Percentiles rank a stretch among this genome's conserved stretches.
Evolutionary conservation across 2,888 invertebrate genomes (phyloP).

Genomic region (Drosophila ustulata): DNA sequence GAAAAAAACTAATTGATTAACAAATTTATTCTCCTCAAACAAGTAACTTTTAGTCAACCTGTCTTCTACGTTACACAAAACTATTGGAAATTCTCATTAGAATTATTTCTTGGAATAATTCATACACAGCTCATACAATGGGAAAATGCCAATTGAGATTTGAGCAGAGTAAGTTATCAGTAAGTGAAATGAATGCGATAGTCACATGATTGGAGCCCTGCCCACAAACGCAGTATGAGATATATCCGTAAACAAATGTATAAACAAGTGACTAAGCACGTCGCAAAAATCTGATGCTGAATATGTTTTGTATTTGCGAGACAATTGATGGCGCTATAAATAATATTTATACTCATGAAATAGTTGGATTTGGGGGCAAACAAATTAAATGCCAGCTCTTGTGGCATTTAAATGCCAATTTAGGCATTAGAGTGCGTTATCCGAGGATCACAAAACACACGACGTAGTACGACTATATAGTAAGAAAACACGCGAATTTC

Average conservation of each 20-base stretch:
- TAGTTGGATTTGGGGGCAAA: conserved; percentile 21
- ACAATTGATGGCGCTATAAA: conserved; percentile 59
- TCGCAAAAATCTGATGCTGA: conserved; percentile 8
- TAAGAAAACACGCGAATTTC: conserved; percentile 16
- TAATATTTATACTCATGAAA: conserved; percentile 38
- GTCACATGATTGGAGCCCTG: conserved; percentile 5
- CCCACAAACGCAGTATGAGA: background rate
- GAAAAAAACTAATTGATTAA: no score
- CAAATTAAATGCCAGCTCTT: conserved; percentile 47
- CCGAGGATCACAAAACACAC: conserved; percentile 17
- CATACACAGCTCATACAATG: background rate
- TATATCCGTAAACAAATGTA: conserved; percentile 39
- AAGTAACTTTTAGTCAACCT: no score
- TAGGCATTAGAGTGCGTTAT: conserved; percentile 53
- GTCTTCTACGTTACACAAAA: no score
- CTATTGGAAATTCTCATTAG: background rate
- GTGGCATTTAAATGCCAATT: conserved; percentile 60
- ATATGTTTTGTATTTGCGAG: conserved; percentile 6
- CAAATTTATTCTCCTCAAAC: no score
- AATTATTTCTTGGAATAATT: background rate
- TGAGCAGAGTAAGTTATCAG: background rate
- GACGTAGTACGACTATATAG: conserved; percentile 5
- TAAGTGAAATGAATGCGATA: background rate
- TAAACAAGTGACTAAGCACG: conserved; percentile 27
- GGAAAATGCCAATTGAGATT: background rate